Evolutionary conservation across 2,113 vertebrate species (phyloP), one percentile per base, ranked within the genome.

Genomic region (Scalopus aquaticus): DNA sequence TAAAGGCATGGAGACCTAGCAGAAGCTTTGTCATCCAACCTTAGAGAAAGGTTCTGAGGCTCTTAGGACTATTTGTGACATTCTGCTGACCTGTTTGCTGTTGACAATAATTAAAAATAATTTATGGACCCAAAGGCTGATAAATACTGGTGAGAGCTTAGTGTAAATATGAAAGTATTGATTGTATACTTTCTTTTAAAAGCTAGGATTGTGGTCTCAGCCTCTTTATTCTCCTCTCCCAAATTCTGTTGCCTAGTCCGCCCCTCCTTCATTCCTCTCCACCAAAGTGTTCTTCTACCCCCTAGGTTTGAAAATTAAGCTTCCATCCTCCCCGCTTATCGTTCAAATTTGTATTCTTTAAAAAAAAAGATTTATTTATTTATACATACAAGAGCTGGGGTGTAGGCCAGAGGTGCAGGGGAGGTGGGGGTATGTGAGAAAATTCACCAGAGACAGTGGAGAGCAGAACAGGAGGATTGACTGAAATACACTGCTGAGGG

Each of bases 91-190:
- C 54, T 69, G 39, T 79, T 78, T 87, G 37, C 37, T 44, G 24
- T 28, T 90, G 77, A 93, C 42, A 88, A 76, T 90, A 90, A 92
- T 67, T 70, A 37, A 91, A 92, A 91, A 78, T 56, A 83, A 87
- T 70, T 82, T 78, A 90, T 49, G 65, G 51, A 92, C 11, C 10
- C 37, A 83, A 87, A 69, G 9, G 26, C 35, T 93, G 44, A 19
- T 69, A 77, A 67, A 7, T 78, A 84, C 51, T 80, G 22, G 6
- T 51, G 28, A 86, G 42, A 93, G 32, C 16, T 64, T 44, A 35
- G 58, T 24, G 28, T 76, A 24, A 88, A 85, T 19, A 3, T 69
- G 30, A 26, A 62, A 77, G 91, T 94, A 65, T 65, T 32, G 15
- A 86, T 35, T 67, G 3, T 24, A 81, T 60, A 85, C 0, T 0